Evolutionary conservation across 2,113 vertebrate species (phyloP), one percentile per base, ranked within the genome.

Genomic region (Leucoraja erinaceus): DNA sequence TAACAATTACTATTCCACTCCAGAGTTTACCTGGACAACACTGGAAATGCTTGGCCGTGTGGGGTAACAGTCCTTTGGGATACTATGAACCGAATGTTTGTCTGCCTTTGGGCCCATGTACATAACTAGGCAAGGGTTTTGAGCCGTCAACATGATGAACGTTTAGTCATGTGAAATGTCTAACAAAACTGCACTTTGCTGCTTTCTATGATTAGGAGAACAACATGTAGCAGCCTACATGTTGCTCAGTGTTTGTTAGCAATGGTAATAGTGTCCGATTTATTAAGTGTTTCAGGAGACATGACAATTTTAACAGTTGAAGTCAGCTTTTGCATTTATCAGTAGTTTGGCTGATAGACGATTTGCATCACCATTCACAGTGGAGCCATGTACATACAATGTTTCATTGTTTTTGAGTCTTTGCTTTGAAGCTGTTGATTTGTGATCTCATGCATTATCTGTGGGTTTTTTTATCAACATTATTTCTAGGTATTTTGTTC

Each of bases 391-490:
- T 94, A 94, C 93, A 94, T 93, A 93, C 38, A 47, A 3, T 47
- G 0, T 93, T 75, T 95, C 66, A 0, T 94, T 94, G 94, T 94
- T 94, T 95, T 94, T 92, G 76, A 1, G 93, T 93, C 93, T 94
- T 93, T 93, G 95, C 93, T 94, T 94, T 94, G 0, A 0, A 38
- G 9, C 68, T 93, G 56, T 77, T 86, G 94, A 93, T 94, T 95
- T 94, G 93, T 94, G 91, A 94, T 93, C n/a, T 10, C 83, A 95
- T 94, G 93, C 94, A 94, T 95, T 93, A 95, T 94, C 94, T 94
- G 94, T 8, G 0, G 38, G 38, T 0, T 47, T 66, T 66, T 10
- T 18, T 94, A 92, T 93, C 94, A 95, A 88, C 93, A 74, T 95
- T 93, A 93, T 94, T 93, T 68, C 93, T 88, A 93, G 93, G 90